Percentiles rank a stretch among this genome's conserved stretches.
Conservation (phyloP, 2,797 vertebrate genomes). For the Gallinago solitaria region DNA sequence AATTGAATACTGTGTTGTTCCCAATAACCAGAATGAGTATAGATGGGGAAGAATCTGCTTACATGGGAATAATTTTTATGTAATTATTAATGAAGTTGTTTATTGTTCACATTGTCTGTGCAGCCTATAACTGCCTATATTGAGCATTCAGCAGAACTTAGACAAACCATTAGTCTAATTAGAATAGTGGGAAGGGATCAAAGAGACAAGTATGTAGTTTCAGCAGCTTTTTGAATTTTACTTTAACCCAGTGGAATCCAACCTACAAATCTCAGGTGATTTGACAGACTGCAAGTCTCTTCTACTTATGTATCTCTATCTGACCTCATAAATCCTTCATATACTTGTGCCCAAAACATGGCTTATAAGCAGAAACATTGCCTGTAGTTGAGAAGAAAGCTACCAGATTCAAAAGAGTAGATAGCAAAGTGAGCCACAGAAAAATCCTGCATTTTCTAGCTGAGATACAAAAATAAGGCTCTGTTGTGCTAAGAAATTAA, state of each 20-base stretch:
- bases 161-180: constrained; percentile 27
- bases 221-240: constrained; percentile 11
- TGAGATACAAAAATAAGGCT: background rate
- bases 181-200: background rate
- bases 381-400: background rate
- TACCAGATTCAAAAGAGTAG: background rate
- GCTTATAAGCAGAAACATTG: background rate
- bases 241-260: background rate
- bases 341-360: background rate
- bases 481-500: background rate
- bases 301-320: background rate
- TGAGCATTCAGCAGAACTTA: constrained; percentile 31
- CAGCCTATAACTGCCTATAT: background rate
- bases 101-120: constrained; percentile 14
- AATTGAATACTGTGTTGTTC: constrained; percentile 2
- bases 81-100: constrained; percentile 58
- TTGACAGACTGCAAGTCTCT: background rate
- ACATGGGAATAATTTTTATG: constrained; percentile 1
- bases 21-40: background rate
- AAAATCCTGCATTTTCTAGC: background rate
- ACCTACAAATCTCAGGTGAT: constrained; percentile 1
- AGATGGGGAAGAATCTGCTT: background rate
- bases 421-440: background rate
- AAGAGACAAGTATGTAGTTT: background rate
- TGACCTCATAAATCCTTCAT: constrained; percentile 32